Evolutionary conservation across 2,888 invertebrate species (phyloP).

Genomic region (Pteria penguin): DNA sequence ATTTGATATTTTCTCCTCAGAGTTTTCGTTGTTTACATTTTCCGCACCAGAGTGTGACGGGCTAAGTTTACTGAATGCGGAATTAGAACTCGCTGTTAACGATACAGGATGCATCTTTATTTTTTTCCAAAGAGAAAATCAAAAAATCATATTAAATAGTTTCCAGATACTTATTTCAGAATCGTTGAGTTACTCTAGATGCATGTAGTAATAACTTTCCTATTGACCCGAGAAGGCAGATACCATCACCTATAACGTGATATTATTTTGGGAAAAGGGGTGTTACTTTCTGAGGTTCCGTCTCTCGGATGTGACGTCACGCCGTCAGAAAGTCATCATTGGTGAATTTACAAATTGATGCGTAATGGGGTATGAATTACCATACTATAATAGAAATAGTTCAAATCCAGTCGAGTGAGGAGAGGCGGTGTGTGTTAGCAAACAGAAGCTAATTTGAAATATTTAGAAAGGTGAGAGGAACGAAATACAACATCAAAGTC

Average conservation of each 20-base stretch:
- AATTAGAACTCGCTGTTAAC: slow-evolving; percentile 43
- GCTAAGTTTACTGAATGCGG: slow-evolving; percentile 49
- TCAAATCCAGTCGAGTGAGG: slow-evolving; percentile 40
- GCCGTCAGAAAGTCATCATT: slow-evolving; percentile 46
- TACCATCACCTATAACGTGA: slow-evolving; percentile 20
- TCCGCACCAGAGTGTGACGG: slow-evolving; percentile 6
- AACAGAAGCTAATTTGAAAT: slow-evolving; percentile 50
- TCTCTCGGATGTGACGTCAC: slow-evolving; percentile 57
- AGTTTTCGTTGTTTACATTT: slow-evolving; percentile 10
- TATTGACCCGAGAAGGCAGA: slow-evolving; percentile 5
- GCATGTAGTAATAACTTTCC: slow-evolving; percentile 1
- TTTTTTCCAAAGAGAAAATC: neutral
- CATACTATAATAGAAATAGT: slow-evolving; percentile 43
- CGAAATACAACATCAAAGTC: slow-evolving; percentile 33
- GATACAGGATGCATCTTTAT: slow-evolving; percentile 42
- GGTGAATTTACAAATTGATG: slow-evolving; percentile 57
- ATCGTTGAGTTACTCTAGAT: too few relatives aligned
- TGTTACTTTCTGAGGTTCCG: slow-evolving; percentile 35
- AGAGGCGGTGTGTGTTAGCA: slow-evolving; percentile 46
- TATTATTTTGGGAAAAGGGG: slow-evolving; percentile 26
- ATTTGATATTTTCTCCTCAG: slow-evolving; percentile 13
- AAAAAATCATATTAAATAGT: too few relatives aligned
- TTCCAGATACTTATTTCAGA: too few relatives aligned
- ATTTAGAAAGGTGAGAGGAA: slow-evolving; percentile 41
- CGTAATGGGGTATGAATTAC: slow-evolving; percentile 60